Evolutionary conservation across 2,888 invertebrate genomes (phyloP), one percentile per base, ranked within the genome.

Genomic region (Eilema griseolum): DNA sequence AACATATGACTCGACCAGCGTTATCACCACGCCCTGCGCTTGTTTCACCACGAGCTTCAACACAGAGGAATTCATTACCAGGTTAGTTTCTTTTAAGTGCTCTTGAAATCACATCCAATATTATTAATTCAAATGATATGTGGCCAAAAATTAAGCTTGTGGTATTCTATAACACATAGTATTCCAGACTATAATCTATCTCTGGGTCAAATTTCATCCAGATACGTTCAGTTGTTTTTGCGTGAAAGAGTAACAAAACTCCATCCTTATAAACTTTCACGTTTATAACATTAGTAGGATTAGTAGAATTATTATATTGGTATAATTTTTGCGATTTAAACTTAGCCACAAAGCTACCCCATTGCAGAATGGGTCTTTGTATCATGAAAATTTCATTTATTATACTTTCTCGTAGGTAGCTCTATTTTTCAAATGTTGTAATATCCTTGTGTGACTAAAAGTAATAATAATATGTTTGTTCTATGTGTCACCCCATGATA

Each of bases 1-100:
- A 98, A 87, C 98, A 98, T 88, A 97, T 98, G 88, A 96, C 97
- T 73, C 95, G 96, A 79, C 95, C 96, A 83, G 92, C 94, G 61
- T 83, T 94, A 57, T 91, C 94, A 20, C 94, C 94, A 57, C 88
- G 93, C 0, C 94, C 95, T 1, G 93, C 95, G 10, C 89, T 95
- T 24, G 94, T 95, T 0, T 94, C 94, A 1, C 95, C 94, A 1
- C 84, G 95, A 28, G 86, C 93, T 12, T 95, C 96, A 59, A 95
- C 96, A 8, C 95, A 95, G 84, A 89, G 95, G 81, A 95, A 95
- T 82, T 95, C 95, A 11, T 87, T 95, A 73, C 95, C 95, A 69
- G 95, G 95, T 95, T 75, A 75, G 77, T 69, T 64, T 3, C 16
- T 16, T 23, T n/a, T 33, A 20, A 41, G 8, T 26, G 59, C 16